Evolutionary conservation across 1,140 invertebrate species (phyloP).

Genomic region (Sminthurides bifidus): DNA sequence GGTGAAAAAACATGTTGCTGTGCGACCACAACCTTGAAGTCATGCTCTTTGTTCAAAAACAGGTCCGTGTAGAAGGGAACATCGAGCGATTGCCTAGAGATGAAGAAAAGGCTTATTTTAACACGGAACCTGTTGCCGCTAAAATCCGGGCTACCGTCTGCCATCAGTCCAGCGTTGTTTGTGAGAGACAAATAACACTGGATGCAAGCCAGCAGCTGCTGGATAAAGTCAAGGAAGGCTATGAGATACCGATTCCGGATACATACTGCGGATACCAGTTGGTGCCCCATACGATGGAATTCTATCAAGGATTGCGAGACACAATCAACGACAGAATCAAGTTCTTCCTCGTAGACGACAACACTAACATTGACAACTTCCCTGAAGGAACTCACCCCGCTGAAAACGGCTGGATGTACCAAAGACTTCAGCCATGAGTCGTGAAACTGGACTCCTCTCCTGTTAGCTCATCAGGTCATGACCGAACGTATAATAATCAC

Average conservation of each 20-base stretch:
- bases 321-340: slow-evolving; percentile 83
- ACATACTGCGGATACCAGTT: slow-evolving; percentile 79
- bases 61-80: slow-evolving; percentile 75
- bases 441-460: no score
- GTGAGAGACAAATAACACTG: slow-evolving; percentile 43
- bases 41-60: background rate
- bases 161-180: slow-evolving; percentile 68
- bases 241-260: slow-evolving; percentile 34
- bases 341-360: slow-evolving; percentile 50
- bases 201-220: slow-evolving; percentile 49
- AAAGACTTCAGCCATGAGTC: slow-evolving; percentile 66
- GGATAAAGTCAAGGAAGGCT: slow-evolving; percentile 51
- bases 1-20: background rate
- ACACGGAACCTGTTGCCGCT: slow-evolving; percentile 61
- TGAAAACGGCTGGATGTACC: slow-evolving; percentile 82
- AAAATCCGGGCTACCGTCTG: slow-evolving; percentile 76
- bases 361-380: slow-evolving; percentile 38
- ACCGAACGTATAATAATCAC: no score
- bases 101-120: slow-evolving; percentile 74
- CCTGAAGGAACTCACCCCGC: slow-evolving; percentile 39
- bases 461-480: no score
- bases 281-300: slow-evolving; percentile 69
- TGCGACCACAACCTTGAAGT: background rate
- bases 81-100: slow-evolving; percentile 57
- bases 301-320: slow-evolving; percentile 93